phyloP scores from a whole-genome alignment of 2,888 invertebrate genomes.

The Tachina grossa region DNA sequence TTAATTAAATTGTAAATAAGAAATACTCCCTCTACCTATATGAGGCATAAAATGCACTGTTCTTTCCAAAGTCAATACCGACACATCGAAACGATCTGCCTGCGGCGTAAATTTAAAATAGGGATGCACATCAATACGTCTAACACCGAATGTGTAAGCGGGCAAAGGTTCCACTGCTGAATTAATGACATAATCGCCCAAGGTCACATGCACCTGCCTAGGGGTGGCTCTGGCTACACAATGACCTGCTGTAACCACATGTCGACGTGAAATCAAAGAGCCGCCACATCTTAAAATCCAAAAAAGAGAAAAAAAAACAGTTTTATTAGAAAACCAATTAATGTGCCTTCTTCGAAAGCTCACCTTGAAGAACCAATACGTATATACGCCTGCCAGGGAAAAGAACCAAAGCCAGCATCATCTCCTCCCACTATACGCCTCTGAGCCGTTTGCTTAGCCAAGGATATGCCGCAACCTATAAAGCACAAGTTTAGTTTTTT shows the following conservation, averaged over 20 bases:
- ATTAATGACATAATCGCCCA: conserved; percentile 95
- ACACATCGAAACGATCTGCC: conserved; percentile 95
- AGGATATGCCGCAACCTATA: conserved; percentile 94
- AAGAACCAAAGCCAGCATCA: conserved; percentile 96
- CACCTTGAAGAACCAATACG: conserved; percentile 95
- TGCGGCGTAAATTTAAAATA: conserved; percentile 96
- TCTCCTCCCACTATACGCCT: conserved; percentile 96
- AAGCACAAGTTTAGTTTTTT: conserved; percentile 52
- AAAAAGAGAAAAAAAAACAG: conserved; percentile 57
- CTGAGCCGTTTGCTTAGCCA: conserved; percentile 93
- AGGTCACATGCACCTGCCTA: conserved; percentile 94
- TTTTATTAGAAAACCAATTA: neutral
- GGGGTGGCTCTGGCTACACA: conserved; percentile 96
- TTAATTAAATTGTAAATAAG: too few species aligned
- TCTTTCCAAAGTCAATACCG: conserved; percentile 92
- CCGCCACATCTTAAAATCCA: conserved; percentile 92
- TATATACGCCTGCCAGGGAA: conserved; percentile 98
- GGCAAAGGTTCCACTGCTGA: conserved; percentile 95
- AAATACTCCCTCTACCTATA: conserved; percentile 84
- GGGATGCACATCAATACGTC: conserved; percentile 94
- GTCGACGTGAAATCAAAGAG: conserved; percentile 93
- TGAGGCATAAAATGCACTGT: conserved; percentile 96
- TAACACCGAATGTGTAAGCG: conserved; percentile 96
- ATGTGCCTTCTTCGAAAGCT: conserved; percentile 48
- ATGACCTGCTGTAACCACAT: conserved; percentile 97